A percentile compares a stretch with the other conserved stretches of the same genome.
These are phyloP conservation scores for Neuroscelio doddi DNA, from an alignment of 2,888 invertebrate genomes.

Conservation along the genomic window DNA sequence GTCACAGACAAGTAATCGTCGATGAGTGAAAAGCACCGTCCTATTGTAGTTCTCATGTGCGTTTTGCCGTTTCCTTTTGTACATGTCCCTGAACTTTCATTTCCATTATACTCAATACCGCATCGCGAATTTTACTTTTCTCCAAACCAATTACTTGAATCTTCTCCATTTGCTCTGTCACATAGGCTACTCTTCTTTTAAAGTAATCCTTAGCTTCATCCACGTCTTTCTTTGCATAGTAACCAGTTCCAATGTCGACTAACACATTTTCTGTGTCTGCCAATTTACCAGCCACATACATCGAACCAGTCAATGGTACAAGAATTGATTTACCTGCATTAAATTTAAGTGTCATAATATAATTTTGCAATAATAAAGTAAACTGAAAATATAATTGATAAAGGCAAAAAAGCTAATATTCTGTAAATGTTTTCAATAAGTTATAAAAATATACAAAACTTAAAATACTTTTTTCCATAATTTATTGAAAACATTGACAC, in stretches of 20 bases:
- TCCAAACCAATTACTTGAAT: conserved; percentile 87
- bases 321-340: conserved; percentile 82
- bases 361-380: conserved; percentile 15
- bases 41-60: conserved; percentile 33
- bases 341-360: too few relatives aligned
- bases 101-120: conserved; percentile 84
- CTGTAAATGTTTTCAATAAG: conserved; percentile 3
- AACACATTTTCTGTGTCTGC: conserved; percentile 89
- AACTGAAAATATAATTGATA: too few relatives aligned
- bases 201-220: conserved; percentile 93
- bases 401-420: too few relatives aligned
- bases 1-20: conserved; percentile 17
- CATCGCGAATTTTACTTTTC: conserved; percentile 86
- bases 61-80: conserved; percentile 58
- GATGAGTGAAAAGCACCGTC: too few relatives aligned
- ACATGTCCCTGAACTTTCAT: conserved; percentile 78
- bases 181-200: conserved; percentile 90
- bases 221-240: conserved; percentile 93
- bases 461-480: too few relatives aligned
- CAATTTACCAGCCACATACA: conserved; percentile 96
- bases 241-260: conserved; percentile 97
- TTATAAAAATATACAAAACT: too few relatives aligned
- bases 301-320: conserved; percentile 96
- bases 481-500: too few relatives aligned
- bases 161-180: conserved; percentile 96